Evolutionary conservation across 2,113 vertebrate genomes (phyloP).

Genomic region (Lipophrys pholis): DNA sequence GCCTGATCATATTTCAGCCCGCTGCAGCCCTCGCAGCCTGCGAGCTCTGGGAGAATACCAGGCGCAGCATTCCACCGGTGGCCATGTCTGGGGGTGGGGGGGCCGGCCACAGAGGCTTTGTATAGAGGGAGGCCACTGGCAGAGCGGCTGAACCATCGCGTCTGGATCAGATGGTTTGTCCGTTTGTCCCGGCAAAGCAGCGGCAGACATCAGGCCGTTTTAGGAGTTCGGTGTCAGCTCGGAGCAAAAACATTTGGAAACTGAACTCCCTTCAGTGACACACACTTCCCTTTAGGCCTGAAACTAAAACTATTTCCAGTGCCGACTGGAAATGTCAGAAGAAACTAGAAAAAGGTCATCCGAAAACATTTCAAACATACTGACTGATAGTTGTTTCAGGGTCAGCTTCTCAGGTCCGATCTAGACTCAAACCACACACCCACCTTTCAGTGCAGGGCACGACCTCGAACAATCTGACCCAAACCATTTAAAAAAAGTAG

Average conservation of each 20-base stretch:
- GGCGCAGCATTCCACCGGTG: conserved; percentile 75
- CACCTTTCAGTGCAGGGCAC: too few relatives aligned
- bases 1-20: conserved; percentile 73
- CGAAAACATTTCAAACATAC: too few relatives aligned
- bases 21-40: conserved; percentile 50
- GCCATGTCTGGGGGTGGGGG: conserved; percentile 65
- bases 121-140: conserved; percentile 51
- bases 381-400: too few relatives aligned
- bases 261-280: too few relatives aligned
- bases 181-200: too few relatives aligned
- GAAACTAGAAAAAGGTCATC: neutral
- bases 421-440: too few relatives aligned
- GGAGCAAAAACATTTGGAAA: too few relatives aligned
- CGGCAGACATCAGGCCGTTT: too few relatives aligned
- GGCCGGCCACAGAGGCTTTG: conserved; percentile 63
- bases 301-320: neutral
- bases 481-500: too few relatives aligned
- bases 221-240: too few relatives aligned
- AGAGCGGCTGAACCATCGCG: conserved; percentile 45
- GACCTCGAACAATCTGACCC: too few relatives aligned
- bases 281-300: neutral
- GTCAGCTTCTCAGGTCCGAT: too few relatives aligned
- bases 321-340: neutral
- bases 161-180: conserved; percentile 37
- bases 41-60: conserved; percentile 71